Conservation (phyloP, 2,797 vertebrate species). For the Centroberyx gerrardi region DNA sequence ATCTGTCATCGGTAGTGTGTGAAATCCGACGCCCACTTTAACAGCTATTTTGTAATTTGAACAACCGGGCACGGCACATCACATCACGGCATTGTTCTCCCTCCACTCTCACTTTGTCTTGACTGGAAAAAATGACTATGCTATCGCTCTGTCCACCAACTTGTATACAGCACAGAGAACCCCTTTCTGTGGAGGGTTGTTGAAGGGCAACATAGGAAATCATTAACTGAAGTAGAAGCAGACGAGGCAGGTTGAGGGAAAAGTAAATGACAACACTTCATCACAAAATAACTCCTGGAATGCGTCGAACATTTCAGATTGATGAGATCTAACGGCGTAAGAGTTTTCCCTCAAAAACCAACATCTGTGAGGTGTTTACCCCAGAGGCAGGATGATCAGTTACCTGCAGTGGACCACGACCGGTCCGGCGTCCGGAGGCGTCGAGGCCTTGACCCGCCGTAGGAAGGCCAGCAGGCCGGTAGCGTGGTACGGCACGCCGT, state of each 20-base stretch:
- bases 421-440: slow-evolving; percentile 92
- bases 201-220: neutral
- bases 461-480: slow-evolving; percentile 96
- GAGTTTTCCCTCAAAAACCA: too few relatives aligned
- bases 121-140: neutral
- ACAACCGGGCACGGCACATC: too few relatives aligned
- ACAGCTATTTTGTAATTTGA: too few relatives aligned
- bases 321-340: neutral
- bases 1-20: too few relatives aligned
- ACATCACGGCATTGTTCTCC: too few relatives aligned
- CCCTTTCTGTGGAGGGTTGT: too few relatives aligned
- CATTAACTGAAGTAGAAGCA: neutral
- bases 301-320: neutral
- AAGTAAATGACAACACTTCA: too few relatives aligned
- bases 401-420: slow-evolving; percentile 98
- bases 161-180: too few relatives aligned
- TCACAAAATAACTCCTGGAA: neutral
- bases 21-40: too few relatives aligned
- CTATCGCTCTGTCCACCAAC: too few relatives aligned
- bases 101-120: neutral
- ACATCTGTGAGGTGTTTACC: too few relatives aligned
- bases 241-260: neutral
- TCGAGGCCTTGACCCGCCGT: slow-evolving; percentile 94
- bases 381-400: neutral
- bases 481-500: slow-evolving; percentile 94